These are phyloP conservation scores for Phorcus lineatus DNA, from an alignment of 2,888 invertebrate genomes.

Conservation along the genomic window DNA sequence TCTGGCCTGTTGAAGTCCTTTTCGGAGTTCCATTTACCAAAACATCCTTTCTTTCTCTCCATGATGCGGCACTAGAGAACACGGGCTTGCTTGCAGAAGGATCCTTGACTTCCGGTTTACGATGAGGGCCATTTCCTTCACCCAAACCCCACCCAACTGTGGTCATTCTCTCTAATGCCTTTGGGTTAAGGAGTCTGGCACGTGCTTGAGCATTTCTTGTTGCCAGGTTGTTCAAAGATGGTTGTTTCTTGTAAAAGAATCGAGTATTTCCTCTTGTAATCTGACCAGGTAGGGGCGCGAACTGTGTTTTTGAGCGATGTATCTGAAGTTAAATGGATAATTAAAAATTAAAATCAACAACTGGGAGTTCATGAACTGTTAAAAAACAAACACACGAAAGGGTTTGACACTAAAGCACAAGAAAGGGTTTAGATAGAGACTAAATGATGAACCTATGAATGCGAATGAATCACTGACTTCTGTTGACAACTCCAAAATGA, in stretches of 20 bases:
- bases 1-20: background rate
- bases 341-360: background rate
- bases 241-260: slow-evolving; percentile 5
- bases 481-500: too few relatives aligned
- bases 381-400: too few relatives aligned
- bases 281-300: background rate
- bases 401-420: too few relatives aligned
- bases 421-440: too few relatives aligned
- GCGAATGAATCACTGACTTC: too few relatives aligned
- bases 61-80: slow-evolving; percentile 33
- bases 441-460: too few relatives aligned
- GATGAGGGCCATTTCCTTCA: background rate
- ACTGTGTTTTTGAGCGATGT: slow-evolving; percentile 2
- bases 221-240: background rate
- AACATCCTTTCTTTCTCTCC: slow-evolving; percentile 20
- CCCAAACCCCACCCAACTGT: background rate
- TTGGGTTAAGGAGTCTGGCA: background rate
- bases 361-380: background rate
- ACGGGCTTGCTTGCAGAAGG: slow-evolving; percentile 12
- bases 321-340: background rate
- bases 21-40: background rate
- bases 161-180: background rate
- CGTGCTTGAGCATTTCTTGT: background rate
- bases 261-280: background rate
- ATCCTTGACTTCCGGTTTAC: background rate